Evolutionary conservation across 2,888 invertebrate species (phyloP).

Genomic region (Amiota minor): DNA sequence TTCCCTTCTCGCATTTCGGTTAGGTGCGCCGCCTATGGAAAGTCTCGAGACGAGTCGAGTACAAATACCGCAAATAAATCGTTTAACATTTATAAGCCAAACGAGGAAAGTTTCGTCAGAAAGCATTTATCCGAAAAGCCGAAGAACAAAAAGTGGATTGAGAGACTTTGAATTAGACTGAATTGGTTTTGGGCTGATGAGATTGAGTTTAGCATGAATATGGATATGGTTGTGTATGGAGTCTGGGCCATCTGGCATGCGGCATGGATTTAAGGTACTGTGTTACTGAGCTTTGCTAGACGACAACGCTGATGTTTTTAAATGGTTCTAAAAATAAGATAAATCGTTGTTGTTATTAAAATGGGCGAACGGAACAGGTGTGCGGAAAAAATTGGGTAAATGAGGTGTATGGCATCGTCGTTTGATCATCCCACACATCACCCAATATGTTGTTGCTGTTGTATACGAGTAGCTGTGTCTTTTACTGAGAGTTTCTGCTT

Average conservation of each 20-base stretch:
- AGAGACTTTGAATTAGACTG: not conserved
- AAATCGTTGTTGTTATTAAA: conserved; percentile 60
- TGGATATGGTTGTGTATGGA: not conserved
- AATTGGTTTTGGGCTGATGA: conserved; percentile 20
- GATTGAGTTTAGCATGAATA: not conserved
- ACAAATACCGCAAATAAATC: conserved; percentile 61
- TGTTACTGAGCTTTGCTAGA: not conserved
- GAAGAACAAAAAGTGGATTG: not conserved
- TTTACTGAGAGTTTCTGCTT: not conserved
- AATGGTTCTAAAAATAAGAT: conserved; percentile 62
- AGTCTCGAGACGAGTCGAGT: not conserved
- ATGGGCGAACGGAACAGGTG: not conserved
- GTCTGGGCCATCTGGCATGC: not conserved
- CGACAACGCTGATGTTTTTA: conserved; percentile 38
- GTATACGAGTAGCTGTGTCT: not conserved
- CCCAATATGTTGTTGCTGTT: not conserved
- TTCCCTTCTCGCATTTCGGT: too few species aligned
- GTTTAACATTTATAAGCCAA: conserved; percentile 65
- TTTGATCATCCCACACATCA: not conserved
- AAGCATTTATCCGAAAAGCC: conserved; percentile 42
- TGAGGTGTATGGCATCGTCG: not conserved
- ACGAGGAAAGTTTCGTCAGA: conserved; percentile 60
- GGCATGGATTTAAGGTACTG: too few species aligned
- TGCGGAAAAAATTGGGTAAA: not conserved
- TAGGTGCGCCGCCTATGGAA: too few species aligned